Evolutionary conservation across 2,888 invertebrate genomes (phyloP).

Genomic region (Caenorhabditis imperialis): DNA sequence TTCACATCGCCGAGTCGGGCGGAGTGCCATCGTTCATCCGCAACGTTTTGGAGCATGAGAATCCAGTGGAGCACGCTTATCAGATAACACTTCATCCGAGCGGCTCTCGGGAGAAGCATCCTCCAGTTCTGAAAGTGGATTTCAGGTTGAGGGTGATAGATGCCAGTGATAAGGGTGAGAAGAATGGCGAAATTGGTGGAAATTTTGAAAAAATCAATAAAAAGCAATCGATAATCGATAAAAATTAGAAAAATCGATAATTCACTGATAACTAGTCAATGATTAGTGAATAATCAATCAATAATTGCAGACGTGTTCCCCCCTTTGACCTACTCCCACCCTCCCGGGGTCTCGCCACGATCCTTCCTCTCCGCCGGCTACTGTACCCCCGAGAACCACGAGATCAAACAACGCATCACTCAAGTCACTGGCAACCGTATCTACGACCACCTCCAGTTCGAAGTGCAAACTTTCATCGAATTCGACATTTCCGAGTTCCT

Average conservation of each 20-base stretch:
- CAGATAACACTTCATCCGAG: constrained; percentile 25
- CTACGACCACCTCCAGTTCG: constrained; percentile 4
- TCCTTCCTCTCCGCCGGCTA: constrained; percentile 5
- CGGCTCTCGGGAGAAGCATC: constrained; percentile 23
- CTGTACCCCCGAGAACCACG: constrained; percentile 24
- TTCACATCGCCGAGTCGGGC: constrained; percentile 25
- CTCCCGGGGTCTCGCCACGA: constrained; percentile 7
- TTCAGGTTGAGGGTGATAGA: constrained; percentile 8
- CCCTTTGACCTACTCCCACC: constrained; percentile 12
- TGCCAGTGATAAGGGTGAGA: background rate
- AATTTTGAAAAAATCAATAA: too few relatives aligned
- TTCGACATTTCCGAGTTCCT: constrained; percentile 17
- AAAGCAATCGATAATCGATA: too few relatives aligned
- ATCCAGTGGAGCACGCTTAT: background rate
- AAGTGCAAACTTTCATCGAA: constrained; percentile 11
- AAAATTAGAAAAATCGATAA: too few relatives aligned
- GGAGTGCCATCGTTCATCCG: constrained; percentile 21
- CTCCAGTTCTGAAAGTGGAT: constrained; percentile 18
- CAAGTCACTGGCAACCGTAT: constrained; percentile 1
- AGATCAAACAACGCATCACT: constrained; percentile 1
- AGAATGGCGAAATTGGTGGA: background rate
- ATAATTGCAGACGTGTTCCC: constrained; percentile 5
- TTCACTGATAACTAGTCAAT: too few relatives aligned
- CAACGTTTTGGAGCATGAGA: background rate
- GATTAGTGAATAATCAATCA: too few relatives aligned